Base-by-base conservation (phyloP, 2,113 vertebrate species). In the Polypterus bichir region DNA sequence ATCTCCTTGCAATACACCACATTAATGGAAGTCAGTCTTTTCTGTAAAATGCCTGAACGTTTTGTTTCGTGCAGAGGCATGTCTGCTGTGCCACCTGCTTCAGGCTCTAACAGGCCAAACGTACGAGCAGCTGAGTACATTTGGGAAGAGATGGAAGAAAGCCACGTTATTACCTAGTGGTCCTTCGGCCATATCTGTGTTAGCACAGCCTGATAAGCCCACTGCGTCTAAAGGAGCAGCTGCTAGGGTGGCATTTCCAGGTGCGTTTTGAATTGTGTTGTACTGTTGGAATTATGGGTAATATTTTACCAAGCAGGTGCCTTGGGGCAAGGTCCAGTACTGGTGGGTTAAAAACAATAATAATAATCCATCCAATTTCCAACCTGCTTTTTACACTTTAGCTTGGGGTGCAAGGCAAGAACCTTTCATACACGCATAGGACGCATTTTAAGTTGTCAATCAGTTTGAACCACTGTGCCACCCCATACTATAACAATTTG, bases 131-230 rank as follows among this genome's bases (percentile, higher is more conserved):
- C 65, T 66, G 65, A 62, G 54, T 10, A 3, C 48, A 58, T 53
- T 57, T 56, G 27, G 27, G 27, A 27, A 27, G 27, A 27, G 27
- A 27, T 27, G 27, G 27, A 27, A 27, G 27, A 27, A 47, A 65
- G 4, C 51, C 27, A 6, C 54, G 46, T 54, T 60, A 60, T 47
- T 48, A 47, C 60, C 52, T 44, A 64, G 48, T 59, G 9, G 53
- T 53, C 46, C 45, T 56, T 51, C 45, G 53, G 45, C 62, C 45
- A 9, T 27, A 27, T 6, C 27, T 7, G 4, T 9, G 56, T 68
- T 64, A 68, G 64, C 66, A 52, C 4, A 44, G 47, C 44, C 59
- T 4, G 62, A 49, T 58, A 65, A 59, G 63, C 57, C 57, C 62
- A 48, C 10, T 59, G 44, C 44, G n/a, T 48, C 44, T 62, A 44